Evolutionary conservation across 2,113 vertebrate genomes (phyloP).

Genomic region (Pogona vitticeps): DNA sequence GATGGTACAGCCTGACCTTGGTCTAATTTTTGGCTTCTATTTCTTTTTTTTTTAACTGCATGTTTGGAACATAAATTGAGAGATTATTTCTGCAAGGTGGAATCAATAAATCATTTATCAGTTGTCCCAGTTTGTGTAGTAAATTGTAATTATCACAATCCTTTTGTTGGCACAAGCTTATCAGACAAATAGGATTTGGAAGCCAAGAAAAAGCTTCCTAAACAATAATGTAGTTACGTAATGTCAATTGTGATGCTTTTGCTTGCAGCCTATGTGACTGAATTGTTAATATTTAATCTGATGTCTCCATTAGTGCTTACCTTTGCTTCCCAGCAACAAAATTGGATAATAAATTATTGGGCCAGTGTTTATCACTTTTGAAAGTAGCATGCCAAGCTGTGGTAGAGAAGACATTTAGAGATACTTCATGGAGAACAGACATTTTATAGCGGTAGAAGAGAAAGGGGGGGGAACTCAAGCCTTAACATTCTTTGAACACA

Average conservation of each 20-base stretch:
- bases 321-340: conserved; percentile 36
- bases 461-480: not conserved
- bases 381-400: conserved; percentile 11
- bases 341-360: conserved; percentile 31
- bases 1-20: too few relatives aligned
- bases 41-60: conserved; percentile 57
- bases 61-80: conserved; percentile 65
- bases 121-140: conserved; percentile 66
- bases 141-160: conserved; percentile 73
- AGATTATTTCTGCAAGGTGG: conserved; percentile 66
- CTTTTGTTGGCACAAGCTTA: conserved; percentile 73
- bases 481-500: conserved; percentile 2
- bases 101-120: conserved; percentile 74
- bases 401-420: conserved; percentile 9
- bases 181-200: conserved; percentile 62
- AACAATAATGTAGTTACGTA: conserved; percentile 56
- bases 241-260: conserved; percentile 67
- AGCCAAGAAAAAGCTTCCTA: conserved; percentile 55
- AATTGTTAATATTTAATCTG: conserved; percentile 71
- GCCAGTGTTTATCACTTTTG: conserved; percentile 22
- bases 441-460: not conserved
- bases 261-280: conserved; percentile 55
- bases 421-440: not conserved
- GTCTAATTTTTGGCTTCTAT: conserved; percentile 48
- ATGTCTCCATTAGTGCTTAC: conserved; percentile 48